A percentile compares a stretch with the other conserved stretches of the same genome.
Conservation (phyloP, 2,888 invertebrate species). For the Chloroclysta siterata region DNA sequence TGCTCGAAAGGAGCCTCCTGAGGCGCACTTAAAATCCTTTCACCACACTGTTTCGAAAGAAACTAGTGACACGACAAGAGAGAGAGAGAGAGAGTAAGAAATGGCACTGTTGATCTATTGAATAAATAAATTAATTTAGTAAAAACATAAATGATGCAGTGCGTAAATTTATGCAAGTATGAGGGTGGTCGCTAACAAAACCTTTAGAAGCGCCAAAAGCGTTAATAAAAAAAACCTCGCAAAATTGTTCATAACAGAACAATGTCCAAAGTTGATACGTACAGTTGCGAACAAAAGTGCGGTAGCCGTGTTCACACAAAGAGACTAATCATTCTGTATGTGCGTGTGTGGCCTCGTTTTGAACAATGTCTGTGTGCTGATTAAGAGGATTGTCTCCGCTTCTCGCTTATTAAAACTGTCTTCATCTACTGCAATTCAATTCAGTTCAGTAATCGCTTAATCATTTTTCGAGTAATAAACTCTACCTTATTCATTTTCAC, state of each 20-base stretch:
- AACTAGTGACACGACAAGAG: too few relatives aligned
- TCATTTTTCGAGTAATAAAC: neutral
- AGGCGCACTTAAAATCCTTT: too few relatives aligned
- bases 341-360: conserved; percentile 82
- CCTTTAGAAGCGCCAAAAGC: conserved; percentile 27
- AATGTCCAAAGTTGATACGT: conserved; percentile 51
- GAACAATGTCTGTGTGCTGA: conserved; percentile 80
- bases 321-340: conserved; percentile 76
- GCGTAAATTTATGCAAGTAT: too few relatives aligned
- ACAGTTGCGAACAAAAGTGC: conserved; percentile 66
- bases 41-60: too few relatives aligned
- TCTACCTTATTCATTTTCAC: neutral
- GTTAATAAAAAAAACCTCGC: conserved; percentile 42
- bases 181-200: neutral
- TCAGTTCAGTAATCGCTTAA: neutral
- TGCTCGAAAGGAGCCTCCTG: too few relatives aligned
- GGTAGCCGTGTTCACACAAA: conserved; percentile 61
- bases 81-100: too few relatives aligned
- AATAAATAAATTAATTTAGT: too few relatives aligned
- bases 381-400: conserved; percentile 85
- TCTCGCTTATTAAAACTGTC: conserved; percentile 82
- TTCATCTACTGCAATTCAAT: conserved; percentile 47
- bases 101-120: too few relatives aligned
- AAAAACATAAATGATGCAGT: too few relatives aligned
- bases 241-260: conserved; percentile 55